Evolutionary conservation across 2,888 invertebrate species (phyloP).

Genomic region (Brachypalpus laphriformis): DNA sequence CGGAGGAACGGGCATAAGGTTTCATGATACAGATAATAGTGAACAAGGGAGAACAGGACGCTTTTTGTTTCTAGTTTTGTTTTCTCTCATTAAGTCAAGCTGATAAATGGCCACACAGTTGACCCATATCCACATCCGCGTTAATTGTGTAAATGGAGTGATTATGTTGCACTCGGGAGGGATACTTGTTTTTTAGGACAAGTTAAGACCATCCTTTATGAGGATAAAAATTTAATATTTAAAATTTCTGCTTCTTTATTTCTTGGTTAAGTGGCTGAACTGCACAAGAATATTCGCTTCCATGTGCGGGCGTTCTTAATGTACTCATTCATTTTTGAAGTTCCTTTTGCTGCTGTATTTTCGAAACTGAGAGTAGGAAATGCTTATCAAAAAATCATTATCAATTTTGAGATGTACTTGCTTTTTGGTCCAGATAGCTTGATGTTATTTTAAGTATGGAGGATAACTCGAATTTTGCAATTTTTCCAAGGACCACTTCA

Average conservation of each 20-base stretch:
- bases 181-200: not conserved
- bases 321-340: constrained; percentile 61
- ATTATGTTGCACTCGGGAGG: constrained; percentile 43
- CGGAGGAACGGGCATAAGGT: constrained; percentile 60
- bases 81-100: constrained; percentile 66
- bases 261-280: not conserved
- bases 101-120: constrained; percentile 67
- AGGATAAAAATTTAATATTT: too few relatives aligned
- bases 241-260: constrained; percentile 16
- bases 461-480: not conserved
- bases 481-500: too few relatives aligned
- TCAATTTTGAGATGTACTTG: not conserved
- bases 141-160: constrained; percentile 62
- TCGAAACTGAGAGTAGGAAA: not conserved
- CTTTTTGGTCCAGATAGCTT: too few relatives aligned
- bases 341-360: constrained; percentile 53
- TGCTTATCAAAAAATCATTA: constrained; percentile 16
- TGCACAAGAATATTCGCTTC: too few relatives aligned
- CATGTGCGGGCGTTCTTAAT: constrained; percentile 51
- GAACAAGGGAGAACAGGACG: constrained; percentile 11
- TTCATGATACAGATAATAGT: constrained; percentile 60
- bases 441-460: not conserved
- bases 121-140: constrained; percentile 67
- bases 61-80: constrained; percentile 1
- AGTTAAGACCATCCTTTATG: not conserved